phyloP scores from a whole-genome alignment of 2,888 invertebrate genomes.

The Drosophila meridionalis region DNA sequence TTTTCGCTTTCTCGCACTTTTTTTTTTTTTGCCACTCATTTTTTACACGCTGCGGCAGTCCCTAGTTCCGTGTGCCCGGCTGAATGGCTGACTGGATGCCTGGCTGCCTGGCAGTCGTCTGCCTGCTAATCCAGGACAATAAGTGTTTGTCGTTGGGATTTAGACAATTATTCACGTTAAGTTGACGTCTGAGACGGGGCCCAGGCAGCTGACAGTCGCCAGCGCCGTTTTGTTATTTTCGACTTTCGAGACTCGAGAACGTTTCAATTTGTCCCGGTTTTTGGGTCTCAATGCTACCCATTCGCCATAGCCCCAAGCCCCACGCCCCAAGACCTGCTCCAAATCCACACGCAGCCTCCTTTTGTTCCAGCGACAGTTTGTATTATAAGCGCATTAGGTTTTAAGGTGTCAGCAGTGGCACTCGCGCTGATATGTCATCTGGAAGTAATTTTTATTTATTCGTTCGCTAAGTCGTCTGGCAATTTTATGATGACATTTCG shows the following conservation, averaged over 20 bases:
- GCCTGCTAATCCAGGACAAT: constrained; percentile 79
- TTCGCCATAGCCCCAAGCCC: neutral
- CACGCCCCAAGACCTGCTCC: neutral
- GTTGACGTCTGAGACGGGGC: constrained; percentile 80
- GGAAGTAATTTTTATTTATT: constrained; percentile 81
- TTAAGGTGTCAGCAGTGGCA: constrained; percentile 79
- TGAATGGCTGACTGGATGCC: constrained; percentile 7
- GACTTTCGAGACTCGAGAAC: constrained; percentile 51
- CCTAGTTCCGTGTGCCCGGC: constrained; percentile 53
- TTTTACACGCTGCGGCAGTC: constrained; percentile 67
- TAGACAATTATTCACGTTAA: constrained; percentile 80
- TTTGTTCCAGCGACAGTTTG: constrained; percentile 67
- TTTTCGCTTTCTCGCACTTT: constrained; percentile 16
- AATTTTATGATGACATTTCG: constrained; percentile 80
- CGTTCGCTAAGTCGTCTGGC: constrained; percentile 78
- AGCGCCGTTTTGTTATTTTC: constrained; percentile 69
- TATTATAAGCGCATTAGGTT: constrained; percentile 81
- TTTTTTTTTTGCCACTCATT: constrained; percentile 64
- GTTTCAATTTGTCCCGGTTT: constrained; percentile 77
- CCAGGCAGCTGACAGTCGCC: constrained; percentile 51
- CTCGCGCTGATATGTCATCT: constrained; percentile 80
- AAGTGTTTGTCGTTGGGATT: constrained; percentile 81
- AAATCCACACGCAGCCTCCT: constrained; percentile 6
- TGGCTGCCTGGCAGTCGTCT: constrained; percentile 45
- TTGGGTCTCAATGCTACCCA: constrained; percentile 25